A percentile compares a stretch with the other conserved stretches of the same genome.
Evolutionary conservation across 2,113 vertebrate genomes (phyloP).

Genomic region (Spea bombifrons): DNA sequence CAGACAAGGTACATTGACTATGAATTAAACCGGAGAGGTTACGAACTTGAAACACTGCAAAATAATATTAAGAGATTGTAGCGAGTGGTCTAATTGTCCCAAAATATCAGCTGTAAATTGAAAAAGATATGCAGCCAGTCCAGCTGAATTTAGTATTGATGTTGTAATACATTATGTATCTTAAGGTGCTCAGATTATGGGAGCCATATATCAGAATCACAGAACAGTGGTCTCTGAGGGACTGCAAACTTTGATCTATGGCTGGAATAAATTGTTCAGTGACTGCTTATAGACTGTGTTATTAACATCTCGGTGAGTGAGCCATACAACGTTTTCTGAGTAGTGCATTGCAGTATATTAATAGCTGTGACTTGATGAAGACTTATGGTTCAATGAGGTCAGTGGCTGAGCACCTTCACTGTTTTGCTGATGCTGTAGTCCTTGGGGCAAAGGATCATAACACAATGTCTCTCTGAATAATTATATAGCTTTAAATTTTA

Average conservation of each 20-base stretch:
- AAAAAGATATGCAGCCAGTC: background rate
- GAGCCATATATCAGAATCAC: constrained; percentile 26
- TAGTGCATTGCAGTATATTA: constrained; percentile 22
- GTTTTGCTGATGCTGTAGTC: background rate
- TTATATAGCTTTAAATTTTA: too few species aligned
- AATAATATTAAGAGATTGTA: background rate
- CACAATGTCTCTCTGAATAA: too few species aligned
- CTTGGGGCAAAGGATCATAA: background rate
- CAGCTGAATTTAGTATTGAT: constrained; percentile 29
- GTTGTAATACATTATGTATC: constrained; percentile 4
- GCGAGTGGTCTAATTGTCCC: background rate
- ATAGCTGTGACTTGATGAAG: background rate
- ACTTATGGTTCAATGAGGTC: background rate
- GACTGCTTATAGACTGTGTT: constrained; percentile 36
- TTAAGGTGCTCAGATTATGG: constrained; percentile 32
- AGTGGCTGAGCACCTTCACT: background rate
- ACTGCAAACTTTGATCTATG: constrained; percentile 28
- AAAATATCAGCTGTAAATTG: background rate
- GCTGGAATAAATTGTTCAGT: constrained; percentile 34
- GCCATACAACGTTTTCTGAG: constrained; percentile 8
- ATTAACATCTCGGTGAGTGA: constrained; percentile 36
- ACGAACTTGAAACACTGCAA: background rate
- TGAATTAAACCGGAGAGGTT: background rate
- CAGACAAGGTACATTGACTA: constrained; percentile 60
- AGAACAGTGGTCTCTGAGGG: constrained; percentile 34